These are phyloP conservation scores for Drosophila tristis DNA, from an alignment of 1,140 invertebrate genomes.

Conservation along the genomic window DNA sequence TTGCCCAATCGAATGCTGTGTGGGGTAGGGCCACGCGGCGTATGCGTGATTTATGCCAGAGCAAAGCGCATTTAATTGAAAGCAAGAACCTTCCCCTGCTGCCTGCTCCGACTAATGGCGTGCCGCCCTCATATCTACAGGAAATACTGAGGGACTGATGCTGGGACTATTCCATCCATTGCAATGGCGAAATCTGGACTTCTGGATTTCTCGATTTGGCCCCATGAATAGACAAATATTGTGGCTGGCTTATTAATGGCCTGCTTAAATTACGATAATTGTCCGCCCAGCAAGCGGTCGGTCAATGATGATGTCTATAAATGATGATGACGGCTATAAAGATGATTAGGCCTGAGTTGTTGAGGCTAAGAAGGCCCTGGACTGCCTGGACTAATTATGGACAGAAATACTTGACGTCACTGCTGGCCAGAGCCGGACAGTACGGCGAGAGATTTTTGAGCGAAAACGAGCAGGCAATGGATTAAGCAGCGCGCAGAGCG, in stretches of 20 bases:
- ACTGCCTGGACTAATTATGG: slow-evolving; percentile 56
- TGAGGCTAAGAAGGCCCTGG: too few relatives aligned
- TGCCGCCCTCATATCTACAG: slow-evolving; percentile 28
- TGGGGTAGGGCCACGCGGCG: slow-evolving; percentile 45
- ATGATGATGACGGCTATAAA: slow-evolving; percentile 10
- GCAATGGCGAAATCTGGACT: slow-evolving; percentile 33
- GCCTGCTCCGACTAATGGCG: slow-evolving; percentile 20
- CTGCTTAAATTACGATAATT: slow-evolving; percentile 53
- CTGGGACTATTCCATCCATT: slow-evolving; percentile 11
- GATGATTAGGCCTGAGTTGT: slow-evolving; percentile 14
- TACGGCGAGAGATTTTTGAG: neutral
- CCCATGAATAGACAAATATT: slow-evolving; percentile 72
- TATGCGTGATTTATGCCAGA: slow-evolving; percentile 69
- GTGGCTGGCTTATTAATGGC: slow-evolving; percentile 70
- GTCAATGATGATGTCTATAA: neutral
- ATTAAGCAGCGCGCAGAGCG: neutral
- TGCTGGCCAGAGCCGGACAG: neutral
- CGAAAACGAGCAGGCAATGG: neutral
- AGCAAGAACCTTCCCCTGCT: slow-evolving; percentile 2
- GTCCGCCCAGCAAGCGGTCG: slow-evolving; percentile 39
- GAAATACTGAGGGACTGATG: neutral
- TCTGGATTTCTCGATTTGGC: slow-evolving; percentile 38
- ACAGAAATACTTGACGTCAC: slow-evolving; percentile 60
- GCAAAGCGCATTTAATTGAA: slow-evolving; percentile 68
- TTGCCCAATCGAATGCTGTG: slow-evolving; percentile 20